These are phyloP conservation scores for Coelinius sp. DNA, from an alignment of 2,888 invertebrate species.

Conservation along the genomic window DNA sequence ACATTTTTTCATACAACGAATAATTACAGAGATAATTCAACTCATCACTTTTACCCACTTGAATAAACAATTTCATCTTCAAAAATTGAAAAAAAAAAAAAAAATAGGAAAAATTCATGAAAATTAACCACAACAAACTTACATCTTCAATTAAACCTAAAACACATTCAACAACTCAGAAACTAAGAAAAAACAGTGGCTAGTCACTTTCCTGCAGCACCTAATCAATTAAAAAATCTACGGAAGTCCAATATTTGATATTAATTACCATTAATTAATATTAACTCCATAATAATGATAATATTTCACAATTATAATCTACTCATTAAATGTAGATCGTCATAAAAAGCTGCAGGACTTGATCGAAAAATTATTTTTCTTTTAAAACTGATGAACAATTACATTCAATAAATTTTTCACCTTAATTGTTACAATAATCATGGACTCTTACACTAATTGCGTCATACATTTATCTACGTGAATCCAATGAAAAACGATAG, in stretches of 20 bases:
- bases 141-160: too few species aligned
- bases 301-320: too few species aligned
- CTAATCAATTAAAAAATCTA: neutral
- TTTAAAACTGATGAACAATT: neutral
- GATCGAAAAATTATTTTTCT: neutral
- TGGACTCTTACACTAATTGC: conserved; percentile 23
- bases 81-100: too few species aligned
- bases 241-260: neutral
- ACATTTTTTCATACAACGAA: neutral
- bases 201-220: neutral
- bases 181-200: neutral
- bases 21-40: neutral
- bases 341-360: neutral
- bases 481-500: conserved; percentile 1
- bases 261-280: too few species aligned
- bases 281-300: too few species aligned
- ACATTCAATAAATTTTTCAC: neutral
- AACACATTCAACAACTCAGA: neutral
- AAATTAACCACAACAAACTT: neutral
- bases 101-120: too few species aligned
- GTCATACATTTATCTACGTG: conserved; percentile 7
- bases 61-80: too few species aligned
- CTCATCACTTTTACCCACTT: too few species aligned
- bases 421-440: neutral
- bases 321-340: neutral